A percentile compares a stretch with the other conserved stretches of the same genome.
These are phyloP conservation scores for Limnephilus marmoratus DNA, from an alignment of 2,888 invertebrate species.

Conservation along the genomic window DNA sequence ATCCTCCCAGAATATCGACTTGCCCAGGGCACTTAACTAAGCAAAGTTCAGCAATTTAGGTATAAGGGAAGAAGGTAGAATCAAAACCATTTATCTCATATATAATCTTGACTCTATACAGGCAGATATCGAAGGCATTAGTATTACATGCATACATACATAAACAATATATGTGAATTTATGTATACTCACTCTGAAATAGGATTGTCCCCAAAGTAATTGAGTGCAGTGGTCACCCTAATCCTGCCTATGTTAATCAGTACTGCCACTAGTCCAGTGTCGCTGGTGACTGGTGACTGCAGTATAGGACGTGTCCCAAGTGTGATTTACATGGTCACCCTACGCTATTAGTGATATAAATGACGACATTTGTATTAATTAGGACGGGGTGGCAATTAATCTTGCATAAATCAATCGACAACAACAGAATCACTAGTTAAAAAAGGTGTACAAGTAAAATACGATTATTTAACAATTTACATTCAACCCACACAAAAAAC, in stretches of 20 bases:
- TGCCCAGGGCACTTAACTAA: too few species aligned
- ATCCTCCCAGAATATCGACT: too few species aligned
- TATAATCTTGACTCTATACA: not conserved
- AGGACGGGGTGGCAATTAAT: not conserved
- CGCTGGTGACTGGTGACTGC: not conserved
- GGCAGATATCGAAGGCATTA: not conserved
- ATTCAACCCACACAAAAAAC: too few species aligned
- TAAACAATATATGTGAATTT: not conserved
- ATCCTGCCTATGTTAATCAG: slow-evolving; percentile 15
- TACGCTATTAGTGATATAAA: not conserved
- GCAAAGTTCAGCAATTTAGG: too few species aligned
- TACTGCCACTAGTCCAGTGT: not conserved
- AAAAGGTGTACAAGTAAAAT: not conserved
- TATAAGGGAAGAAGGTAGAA: too few species aligned
- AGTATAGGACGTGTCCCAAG: not conserved
- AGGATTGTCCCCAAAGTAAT: slow-evolving; percentile 8
- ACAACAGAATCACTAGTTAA: not conserved
- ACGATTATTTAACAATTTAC: too few species aligned
- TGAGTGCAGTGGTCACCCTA: slow-evolving; percentile 20
- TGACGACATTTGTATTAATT: not conserved
- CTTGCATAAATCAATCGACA: not conserved
- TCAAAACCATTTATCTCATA: not conserved
- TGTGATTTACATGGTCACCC: slow-evolving; percentile 29
- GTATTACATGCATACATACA: not conserved
- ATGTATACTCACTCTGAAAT: not conserved